Base-by-base conservation (phyloP, 2,797 vertebrate species). In the Acanthurus lineatus region DNA sequence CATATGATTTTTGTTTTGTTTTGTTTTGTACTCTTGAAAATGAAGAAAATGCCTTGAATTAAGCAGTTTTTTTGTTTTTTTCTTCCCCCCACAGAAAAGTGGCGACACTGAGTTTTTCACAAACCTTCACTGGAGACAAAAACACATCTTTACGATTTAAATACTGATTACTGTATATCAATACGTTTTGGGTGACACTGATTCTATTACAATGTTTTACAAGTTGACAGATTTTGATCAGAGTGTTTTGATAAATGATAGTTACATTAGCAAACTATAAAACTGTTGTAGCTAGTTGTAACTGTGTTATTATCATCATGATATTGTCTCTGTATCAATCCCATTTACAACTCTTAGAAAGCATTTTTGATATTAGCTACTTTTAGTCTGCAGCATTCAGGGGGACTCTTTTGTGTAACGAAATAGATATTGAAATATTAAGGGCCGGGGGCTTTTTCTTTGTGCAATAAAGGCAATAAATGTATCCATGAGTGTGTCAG, bases 381-480 rank as follows among this genome's bases (percentile, higher is more conserved):
- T 28, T 35, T 35, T 35, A 35, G 53, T 45, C 32, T 80, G 65
- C 42, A 63, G 54, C 60, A 56, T 84, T 48, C 49, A 16, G 17
- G 51, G 65, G 57, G 47, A 76, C 16, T 65, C 28, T 64, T 74
- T 22, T 82, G 66, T 80, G 49, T 47, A 53, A 65, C 1, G 32
- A 14, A 15, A 40, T 38, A 66, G 12, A 80, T n/a, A 61, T 63
- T 75, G 47, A 11, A 73, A 68, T 66, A 49, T 60, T 80, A 60
- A 79, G 82, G 93, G 94, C 92, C 91, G 91, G 94, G 92, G 86
- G 85, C 51, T 89, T 90, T 85, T 87, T 89, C 65, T 93, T 57
- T 89, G 94, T 94, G 93, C 93, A 94, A 94, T 94, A 92, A 89
- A 89, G 17, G 35, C 10, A 63, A 81, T 77, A 19, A 52, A 45